Base-by-base conservation (phyloP, 30 jellyfish, hydroid and myxozoan genomes). In the Hydractinia symbiolongicarpus region DNA sequence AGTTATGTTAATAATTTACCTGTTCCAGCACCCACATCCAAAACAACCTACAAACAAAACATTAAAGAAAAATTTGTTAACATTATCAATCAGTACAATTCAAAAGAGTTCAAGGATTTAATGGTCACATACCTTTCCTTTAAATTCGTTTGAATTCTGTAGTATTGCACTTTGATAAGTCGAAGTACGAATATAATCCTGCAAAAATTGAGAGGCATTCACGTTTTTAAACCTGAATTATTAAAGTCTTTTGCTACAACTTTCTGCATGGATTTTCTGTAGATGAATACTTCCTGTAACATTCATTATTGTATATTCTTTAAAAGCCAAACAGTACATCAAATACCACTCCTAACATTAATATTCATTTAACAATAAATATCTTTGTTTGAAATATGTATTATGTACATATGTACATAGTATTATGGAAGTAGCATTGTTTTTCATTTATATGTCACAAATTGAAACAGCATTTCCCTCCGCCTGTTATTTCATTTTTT, bases 1-100 rank as follows among this genome's bases (percentile, higher is more conserved):
- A 58, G 17, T 13, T 16, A 11, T 11, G 14, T 13, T 20, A 10
- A 40, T 21, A 52, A 53, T 17, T 82, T 80, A 94, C 99, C 99
- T 66, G 99, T 88, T 58, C 99, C 99, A 49, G 99, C 96, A 30
- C 99, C 99, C 72, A 94, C 99, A 88, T 94, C 99, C 79, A 94
- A 91, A 7, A 94, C 94, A 73, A 94, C 97, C 98, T 91, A 19
- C 71, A 81, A 81, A 57, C 54, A 55, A 76, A 55, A 87, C 54
- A 81, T 51, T 13, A 58, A 58, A 11, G 69, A 58, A 58, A 58
- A 58, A 58, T 7, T 2, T n/a, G 74, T 64, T 4, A 64, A 64
- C 52, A 13, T 11, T 2, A 13, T 58, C 15, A 58, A 58, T 58
- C 69, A 58, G 19, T 58, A 13, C 15, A 58, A 58, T 11, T 13